A percentile compares a stretch with the other conserved stretches of the same genome.
phyloP scores from a whole-genome alignment of 2,797 vertebrate genomes.

The Triplophysa bombifrons region DNA sequence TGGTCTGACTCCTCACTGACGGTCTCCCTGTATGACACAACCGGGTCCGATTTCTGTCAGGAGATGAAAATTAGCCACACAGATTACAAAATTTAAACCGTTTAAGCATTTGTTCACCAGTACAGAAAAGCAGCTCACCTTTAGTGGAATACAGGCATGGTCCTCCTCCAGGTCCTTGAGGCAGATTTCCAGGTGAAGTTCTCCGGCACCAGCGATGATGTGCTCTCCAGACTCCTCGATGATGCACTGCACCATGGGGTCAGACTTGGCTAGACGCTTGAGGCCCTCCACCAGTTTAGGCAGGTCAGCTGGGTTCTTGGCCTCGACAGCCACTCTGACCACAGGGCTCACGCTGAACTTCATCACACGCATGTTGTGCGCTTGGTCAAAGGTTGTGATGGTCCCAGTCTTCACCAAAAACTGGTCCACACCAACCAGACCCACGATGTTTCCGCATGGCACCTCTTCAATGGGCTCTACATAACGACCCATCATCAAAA shows the following conservation, averaged over 20 bases:
- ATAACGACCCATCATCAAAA: conserved; percentile 98
- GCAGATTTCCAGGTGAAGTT: conserved; percentile 71
- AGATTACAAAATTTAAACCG: background rate
- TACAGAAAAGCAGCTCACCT: conserved; percentile 54
- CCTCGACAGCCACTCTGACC: conserved; percentile 42
- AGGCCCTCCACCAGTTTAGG: conserved; percentile 94
- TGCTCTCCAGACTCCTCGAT: conserved; percentile 73
- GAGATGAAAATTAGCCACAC: background rate
- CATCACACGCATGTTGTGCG: conserved; percentile 97
- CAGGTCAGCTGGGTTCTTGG: conserved; percentile 71
- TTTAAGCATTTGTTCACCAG: background rate
- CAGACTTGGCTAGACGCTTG: conserved; percentile 72
- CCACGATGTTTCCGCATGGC: conserved; percentile 95
- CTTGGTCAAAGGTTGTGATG: conserved; percentile 90
- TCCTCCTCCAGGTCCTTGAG: conserved; percentile 6
- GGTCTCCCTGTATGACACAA: conserved; percentile 95
- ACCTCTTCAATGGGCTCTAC: conserved; percentile 95
- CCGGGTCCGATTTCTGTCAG: conserved; percentile 91
- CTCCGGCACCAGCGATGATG: conserved; percentile 90
- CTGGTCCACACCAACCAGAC: conserved; percentile 94
- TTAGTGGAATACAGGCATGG: conserved; percentile 13
- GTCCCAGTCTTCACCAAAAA: conserved; percentile 94
- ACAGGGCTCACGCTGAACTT: conserved; percentile 97
- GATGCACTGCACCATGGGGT: conserved; percentile 19
- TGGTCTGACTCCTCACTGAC: conserved; percentile 81